phyloP scores from a whole-genome alignment of 2,888 invertebrate species.

The Lithophane ornitopus region DNA sequence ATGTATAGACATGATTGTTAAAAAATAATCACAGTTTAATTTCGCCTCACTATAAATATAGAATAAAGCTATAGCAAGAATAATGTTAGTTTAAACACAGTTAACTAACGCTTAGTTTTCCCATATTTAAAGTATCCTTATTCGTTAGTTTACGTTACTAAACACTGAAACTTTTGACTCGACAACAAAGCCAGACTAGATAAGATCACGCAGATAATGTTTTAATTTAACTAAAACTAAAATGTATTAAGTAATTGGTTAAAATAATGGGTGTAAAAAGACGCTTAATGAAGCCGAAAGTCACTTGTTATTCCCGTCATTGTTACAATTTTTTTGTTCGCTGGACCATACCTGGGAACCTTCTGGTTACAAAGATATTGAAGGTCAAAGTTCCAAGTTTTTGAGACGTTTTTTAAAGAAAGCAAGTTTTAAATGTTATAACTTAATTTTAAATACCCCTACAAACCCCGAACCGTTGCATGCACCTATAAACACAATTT shows the following conservation, averaged over 20 bases:
- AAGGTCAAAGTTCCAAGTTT: too few relatives aligned
- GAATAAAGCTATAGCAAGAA: background rate
- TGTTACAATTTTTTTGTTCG: too few relatives aligned
- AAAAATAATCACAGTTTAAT: conserved; percentile 29
- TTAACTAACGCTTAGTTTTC: background rate
- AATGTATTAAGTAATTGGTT: background rate
- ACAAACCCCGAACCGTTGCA: too few relatives aligned
- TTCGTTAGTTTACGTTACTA: background rate
- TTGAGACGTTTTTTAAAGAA: too few relatives aligned
- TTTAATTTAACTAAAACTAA: background rate
- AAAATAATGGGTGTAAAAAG: background rate
- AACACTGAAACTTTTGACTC: background rate
- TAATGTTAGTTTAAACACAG: background rate
- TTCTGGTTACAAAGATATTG: too few relatives aligned
- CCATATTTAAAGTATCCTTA: background rate
- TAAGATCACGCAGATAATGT: background rate
- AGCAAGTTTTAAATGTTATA: too few relatives aligned
- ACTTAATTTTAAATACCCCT: too few relatives aligned
- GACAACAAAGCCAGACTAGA: background rate
- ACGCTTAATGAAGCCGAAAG: too few relatives aligned
- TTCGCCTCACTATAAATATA: background rate
- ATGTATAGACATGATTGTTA: background rate
- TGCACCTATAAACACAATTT: too few relatives aligned
- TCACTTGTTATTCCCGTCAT: too few relatives aligned
- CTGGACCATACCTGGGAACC: too few relatives aligned